phyloP scores from a whole-genome alignment of 1,140 invertebrate species.

The Bilobella aurantiaca region DNA sequence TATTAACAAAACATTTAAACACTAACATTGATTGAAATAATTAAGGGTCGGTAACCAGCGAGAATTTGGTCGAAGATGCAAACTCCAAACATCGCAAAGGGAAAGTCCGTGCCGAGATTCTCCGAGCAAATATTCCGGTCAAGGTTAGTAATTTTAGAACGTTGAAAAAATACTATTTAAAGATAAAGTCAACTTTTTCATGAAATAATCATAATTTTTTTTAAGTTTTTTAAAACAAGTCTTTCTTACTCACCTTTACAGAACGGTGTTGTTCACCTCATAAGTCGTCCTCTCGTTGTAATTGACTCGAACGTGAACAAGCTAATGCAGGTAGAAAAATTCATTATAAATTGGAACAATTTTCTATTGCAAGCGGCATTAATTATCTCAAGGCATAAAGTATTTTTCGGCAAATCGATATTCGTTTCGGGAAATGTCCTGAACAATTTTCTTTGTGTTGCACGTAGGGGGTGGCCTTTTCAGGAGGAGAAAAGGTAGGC shows the following conservation, averaged over 20 bases:
- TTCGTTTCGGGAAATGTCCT: neutral
- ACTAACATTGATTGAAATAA: neutral
- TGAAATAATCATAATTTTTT: too few relatives aligned
- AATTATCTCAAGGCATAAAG: too few relatives aligned
- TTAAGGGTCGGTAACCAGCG: constrained; percentile 74
- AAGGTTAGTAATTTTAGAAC: too few relatives aligned
- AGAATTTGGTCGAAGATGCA: constrained; percentile 56
- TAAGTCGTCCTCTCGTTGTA: constrained; percentile 78
- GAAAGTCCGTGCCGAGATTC: constrained; percentile 72
- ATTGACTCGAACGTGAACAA: constrained; percentile 72
- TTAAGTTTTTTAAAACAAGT: neutral
- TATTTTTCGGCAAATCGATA: too few relatives aligned
- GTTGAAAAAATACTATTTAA: too few relatives aligned
- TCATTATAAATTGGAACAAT: too few relatives aligned
- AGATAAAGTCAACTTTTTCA: too few relatives aligned
- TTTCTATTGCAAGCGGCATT: too few relatives aligned
- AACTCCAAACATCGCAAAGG: constrained; percentile 63
- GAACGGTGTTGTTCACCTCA: constrained; percentile 85
- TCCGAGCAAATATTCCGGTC: constrained; percentile 83
- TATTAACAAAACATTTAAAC: too few relatives aligned
- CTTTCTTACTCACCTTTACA: constrained; percentile 32
- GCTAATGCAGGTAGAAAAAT: constrained; percentile 56
- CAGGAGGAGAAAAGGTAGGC: constrained; percentile 5
- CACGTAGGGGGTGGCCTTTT: constrained; percentile 5
- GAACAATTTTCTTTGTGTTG: constrained; percentile 1